phyloP scores from a whole-genome alignment of 2,113 vertebrate species.

The Aegotheles bennettii region DNA sequence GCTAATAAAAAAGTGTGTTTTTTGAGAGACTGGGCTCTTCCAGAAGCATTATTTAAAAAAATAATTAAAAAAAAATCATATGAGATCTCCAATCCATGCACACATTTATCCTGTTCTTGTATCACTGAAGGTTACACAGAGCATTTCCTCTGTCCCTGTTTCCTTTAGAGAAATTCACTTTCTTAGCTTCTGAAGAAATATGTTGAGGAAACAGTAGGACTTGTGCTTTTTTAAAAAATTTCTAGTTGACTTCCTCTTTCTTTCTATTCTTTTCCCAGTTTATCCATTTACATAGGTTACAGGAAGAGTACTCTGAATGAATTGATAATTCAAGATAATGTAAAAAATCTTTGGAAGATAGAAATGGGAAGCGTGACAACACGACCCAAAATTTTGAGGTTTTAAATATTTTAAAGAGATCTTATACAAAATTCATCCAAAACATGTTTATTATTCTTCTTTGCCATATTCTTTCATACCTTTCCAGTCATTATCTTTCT shows the following conservation, averaged over 20 bases:
- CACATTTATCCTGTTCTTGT: neutral
- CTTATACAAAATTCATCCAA: neutral
- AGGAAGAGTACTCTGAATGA: neutral
- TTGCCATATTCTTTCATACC: neutral
- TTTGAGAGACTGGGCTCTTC: neutral
- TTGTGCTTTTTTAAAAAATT: fast-evolving
- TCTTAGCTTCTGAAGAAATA: neutral
- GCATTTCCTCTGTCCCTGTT: neutral
- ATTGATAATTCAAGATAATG: neutral
- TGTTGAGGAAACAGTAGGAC: neutral
- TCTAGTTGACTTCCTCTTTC: neutral
- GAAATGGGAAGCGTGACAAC: neutral
- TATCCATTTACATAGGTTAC: neutral
- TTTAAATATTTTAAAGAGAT: constrained; percentile 15
- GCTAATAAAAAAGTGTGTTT: neutral
- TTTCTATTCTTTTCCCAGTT: neutral
- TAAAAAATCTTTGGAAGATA: neutral
- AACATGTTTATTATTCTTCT: neutral
- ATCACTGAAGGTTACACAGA: neutral
- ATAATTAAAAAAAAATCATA: neutral
- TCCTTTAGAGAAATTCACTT: neutral
- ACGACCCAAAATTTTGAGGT: neutral
- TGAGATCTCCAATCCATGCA: neutral
- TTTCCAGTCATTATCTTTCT: neutral
- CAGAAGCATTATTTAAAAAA: neutral